phyloP scores from a whole-genome alignment of 1,140 invertebrate genomes.

The Bactericera cockerelli region DNA sequence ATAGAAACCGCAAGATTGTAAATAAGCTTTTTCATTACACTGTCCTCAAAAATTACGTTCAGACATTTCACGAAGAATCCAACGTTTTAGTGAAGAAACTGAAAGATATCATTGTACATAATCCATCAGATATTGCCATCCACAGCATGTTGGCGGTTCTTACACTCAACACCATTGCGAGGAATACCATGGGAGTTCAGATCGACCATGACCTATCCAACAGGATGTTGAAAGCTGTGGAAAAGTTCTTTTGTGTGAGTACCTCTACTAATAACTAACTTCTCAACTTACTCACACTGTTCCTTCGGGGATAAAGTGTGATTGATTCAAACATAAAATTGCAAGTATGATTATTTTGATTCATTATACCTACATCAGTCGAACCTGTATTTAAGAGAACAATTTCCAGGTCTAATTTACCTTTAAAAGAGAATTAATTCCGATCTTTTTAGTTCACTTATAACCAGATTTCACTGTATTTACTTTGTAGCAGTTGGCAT shows the following conservation, averaged over 20 bases:
- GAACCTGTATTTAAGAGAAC: too few species aligned
- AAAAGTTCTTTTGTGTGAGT: constrained; percentile 5
- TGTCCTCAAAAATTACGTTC: not conserved
- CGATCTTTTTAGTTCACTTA: too few species aligned
- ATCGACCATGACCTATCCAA: not conserved
- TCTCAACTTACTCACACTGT: too few species aligned
- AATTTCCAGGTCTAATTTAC: too few species aligned
- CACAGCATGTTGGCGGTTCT: not conserved
- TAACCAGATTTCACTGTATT: too few species aligned
- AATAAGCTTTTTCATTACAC: not conserved
- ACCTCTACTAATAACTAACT: too few species aligned
- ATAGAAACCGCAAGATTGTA: constrained; percentile 4
- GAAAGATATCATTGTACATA: not conserved
- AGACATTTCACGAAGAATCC: not conserved
- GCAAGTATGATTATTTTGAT: too few species aligned
- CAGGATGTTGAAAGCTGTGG: not conserved
- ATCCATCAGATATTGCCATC: constrained; percentile 6
- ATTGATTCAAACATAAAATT: too few species aligned
- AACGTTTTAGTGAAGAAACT: not conserved
- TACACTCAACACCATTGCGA: not conserved
- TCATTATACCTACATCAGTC: too few species aligned
- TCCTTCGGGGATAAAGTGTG: too few species aligned
- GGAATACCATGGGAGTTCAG: constrained; percentile 4
- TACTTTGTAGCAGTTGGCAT: too few species aligned
- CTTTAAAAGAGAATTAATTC: too few species aligned